A percentile compares a stretch with the other conserved stretches of the same genome.
These are phyloP conservation scores for Aporophyla lueneburgensis DNA, from an alignment of 2,888 invertebrate species.

Conservation along the genomic window DNA sequence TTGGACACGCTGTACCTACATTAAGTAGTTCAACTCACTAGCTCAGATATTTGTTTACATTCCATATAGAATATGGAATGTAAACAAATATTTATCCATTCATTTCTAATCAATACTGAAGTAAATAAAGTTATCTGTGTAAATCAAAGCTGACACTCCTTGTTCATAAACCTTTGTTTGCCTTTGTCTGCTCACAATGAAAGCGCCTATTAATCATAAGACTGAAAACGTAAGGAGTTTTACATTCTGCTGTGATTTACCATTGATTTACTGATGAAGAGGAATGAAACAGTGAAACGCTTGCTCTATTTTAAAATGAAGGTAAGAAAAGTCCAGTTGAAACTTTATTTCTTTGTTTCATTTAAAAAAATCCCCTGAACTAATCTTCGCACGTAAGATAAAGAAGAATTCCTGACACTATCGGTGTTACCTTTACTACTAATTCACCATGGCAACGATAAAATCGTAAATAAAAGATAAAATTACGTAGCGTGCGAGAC, in stretches of 20 bases:
- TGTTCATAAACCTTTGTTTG: slow-evolving; percentile 35
- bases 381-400: background rate
- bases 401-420: background rate
- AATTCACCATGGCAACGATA: slow-evolving; percentile 24
- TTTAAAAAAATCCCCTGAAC: background rate
- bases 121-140: slow-evolving; percentile 24
- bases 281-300: background rate
- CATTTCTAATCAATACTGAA: slow-evolving; percentile 8
- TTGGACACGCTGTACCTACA: background rate
- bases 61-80: too few species aligned
- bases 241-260: slow-evolving; percentile 47
- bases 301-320: background rate
- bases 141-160: slow-evolving; percentile 22
- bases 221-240: slow-evolving; percentile 38
- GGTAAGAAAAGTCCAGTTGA: background rate
- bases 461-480: slow-evolving; percentile 55
- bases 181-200: slow-evolving; percentile 50
- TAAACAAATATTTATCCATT: background rate
- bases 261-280: slow-evolving; percentile 7
- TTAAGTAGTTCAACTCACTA: background rate
- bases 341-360: background rate
- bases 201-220: slow-evolving; percentile 54
- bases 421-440: background rate
- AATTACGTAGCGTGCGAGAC: slow-evolving; percentile 29
- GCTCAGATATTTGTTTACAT: background rate